Conservation (phyloP, 2,888 invertebrate species). For the Platycnemis pennipes region DNA sequence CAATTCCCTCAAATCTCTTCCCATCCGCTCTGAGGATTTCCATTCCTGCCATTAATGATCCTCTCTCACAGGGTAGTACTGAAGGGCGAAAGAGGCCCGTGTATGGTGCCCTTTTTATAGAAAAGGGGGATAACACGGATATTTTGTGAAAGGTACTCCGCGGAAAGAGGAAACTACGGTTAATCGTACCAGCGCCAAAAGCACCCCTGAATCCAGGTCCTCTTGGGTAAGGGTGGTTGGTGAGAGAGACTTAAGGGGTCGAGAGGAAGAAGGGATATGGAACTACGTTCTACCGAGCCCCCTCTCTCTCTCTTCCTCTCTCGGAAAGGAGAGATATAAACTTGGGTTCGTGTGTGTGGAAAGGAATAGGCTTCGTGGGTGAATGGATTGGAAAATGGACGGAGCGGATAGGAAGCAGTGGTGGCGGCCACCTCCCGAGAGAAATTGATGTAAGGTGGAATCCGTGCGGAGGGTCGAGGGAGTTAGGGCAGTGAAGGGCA, state of each 20-base stretch:
- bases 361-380: background rate
- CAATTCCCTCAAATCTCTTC: background rate
- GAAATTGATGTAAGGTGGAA: conserved; percentile 50
- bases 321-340: background rate
- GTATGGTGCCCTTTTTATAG: too few species aligned
- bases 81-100: conserved; percentile 1
- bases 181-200: background rate
- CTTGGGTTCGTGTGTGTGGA: background rate
- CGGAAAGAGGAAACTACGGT: background rate
- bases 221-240: background rate
- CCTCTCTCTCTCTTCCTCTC: background rate
- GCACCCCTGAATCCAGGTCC: background rate
- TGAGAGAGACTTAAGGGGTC: background rate
- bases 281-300: too few species aligned
- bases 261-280: background rate
- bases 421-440: background rate
- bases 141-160: background rate
- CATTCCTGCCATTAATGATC: background rate
- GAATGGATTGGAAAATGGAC: background rate
- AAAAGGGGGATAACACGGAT: too few species aligned
- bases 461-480: background rate
- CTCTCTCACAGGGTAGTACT: background rate
- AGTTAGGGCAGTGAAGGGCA: background rate
- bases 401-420: background rate
- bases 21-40: background rate